A percentile compares a stretch with the other conserved stretches of the same genome.
Conservation (phyloP, 1,140 invertebrate genomes). For the Drosophila bocqueti region DNA sequence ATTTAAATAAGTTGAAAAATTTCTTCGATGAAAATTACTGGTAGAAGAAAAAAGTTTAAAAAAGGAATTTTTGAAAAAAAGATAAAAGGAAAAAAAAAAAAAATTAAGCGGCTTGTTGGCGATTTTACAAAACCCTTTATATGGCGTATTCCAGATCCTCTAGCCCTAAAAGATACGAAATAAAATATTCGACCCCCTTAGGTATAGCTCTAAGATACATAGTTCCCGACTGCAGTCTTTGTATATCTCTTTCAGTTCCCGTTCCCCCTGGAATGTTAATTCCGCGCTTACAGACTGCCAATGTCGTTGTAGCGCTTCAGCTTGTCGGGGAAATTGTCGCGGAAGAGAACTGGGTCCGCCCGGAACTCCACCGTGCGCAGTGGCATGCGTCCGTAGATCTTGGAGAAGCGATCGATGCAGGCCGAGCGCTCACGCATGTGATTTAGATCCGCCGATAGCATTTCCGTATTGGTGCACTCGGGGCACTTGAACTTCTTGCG, state of each 20-base stretch:
- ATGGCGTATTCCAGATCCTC: too few relatives aligned
- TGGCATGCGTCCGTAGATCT: conserved; percentile 95
- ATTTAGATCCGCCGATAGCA: conserved; percentile 95
- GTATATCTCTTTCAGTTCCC: conserved; percentile 27
- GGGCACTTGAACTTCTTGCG: conserved; percentile 99
- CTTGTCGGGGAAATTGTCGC: conserved; percentile 94
- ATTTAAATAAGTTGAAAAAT: too few relatives aligned
- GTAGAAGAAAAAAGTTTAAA: too few relatives aligned
- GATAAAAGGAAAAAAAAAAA: too few relatives aligned
- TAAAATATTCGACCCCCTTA: too few relatives aligned
- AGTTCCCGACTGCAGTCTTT: too few relatives aligned
- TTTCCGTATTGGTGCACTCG: conserved; percentile 96
- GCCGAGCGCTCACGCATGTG: conserved; percentile 97
- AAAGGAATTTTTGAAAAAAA: too few relatives aligned
- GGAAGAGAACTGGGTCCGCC: conserved; percentile 97
- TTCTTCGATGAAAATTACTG: too few relatives aligned
- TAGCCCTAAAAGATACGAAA: too few relatives aligned
- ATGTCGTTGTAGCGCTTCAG: conserved; percentile 96
- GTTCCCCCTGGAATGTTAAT: conserved; percentile 12
- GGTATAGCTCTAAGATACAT: conserved; percentile 13
- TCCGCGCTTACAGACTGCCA: conserved; percentile 89
- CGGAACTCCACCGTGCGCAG: conserved; percentile 95
- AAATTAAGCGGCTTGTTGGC: too few relatives aligned
- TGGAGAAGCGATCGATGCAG: conserved; percentile 95
- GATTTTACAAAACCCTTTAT: too few relatives aligned